phyloP scores from a whole-genome alignment of 2,888 invertebrate genomes.

The Blastobasis adustella region DNA sequence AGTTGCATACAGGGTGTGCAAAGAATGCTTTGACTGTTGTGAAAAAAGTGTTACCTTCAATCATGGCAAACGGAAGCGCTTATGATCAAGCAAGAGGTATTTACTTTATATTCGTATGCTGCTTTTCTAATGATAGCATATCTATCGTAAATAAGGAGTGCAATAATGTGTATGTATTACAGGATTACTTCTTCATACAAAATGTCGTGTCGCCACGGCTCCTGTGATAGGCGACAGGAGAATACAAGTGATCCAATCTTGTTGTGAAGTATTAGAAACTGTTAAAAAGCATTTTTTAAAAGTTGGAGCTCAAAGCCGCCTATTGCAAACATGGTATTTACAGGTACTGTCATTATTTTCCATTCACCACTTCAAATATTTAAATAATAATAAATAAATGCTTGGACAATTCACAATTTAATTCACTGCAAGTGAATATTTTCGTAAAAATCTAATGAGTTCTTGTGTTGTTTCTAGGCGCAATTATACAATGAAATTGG shows the following conservation, averaged over 20 bases:
- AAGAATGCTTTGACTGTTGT: constrained; percentile 83
- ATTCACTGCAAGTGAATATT: background rate
- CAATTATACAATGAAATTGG: constrained; percentile 85
- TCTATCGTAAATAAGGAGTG: no score
- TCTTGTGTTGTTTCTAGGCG: constrained; percentile 67
- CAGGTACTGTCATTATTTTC: constrained; percentile 58
- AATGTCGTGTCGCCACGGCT: constrained; percentile 83
- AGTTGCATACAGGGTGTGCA: constrained; percentile 84
- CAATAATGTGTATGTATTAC: no score
- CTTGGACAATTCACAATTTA: background rate
- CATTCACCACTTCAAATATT: no score
- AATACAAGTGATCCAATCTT: constrained; percentile 66
- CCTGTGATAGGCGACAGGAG: constrained; percentile 62
- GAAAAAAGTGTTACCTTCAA: constrained; percentile 79
- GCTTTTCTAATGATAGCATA: background rate
- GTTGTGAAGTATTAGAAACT: constrained; percentile 77
- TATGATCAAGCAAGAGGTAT: constrained; percentile 85
- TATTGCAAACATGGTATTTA: constrained; percentile 83
- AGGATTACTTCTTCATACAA: constrained; percentile 80
- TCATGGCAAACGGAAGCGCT: constrained; percentile 87
- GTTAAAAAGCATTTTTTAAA: constrained; percentile 82
- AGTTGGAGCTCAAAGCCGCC: constrained; percentile 83
- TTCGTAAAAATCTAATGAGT: background rate
- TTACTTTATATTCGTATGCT: background rate
- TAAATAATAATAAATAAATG: no score